Evolutionary conservation across 2,113 vertebrate genomes (phyloP), one percentile per base, ranked within the genome.

Genomic region (Proterorhinus semilunaris): DNA sequence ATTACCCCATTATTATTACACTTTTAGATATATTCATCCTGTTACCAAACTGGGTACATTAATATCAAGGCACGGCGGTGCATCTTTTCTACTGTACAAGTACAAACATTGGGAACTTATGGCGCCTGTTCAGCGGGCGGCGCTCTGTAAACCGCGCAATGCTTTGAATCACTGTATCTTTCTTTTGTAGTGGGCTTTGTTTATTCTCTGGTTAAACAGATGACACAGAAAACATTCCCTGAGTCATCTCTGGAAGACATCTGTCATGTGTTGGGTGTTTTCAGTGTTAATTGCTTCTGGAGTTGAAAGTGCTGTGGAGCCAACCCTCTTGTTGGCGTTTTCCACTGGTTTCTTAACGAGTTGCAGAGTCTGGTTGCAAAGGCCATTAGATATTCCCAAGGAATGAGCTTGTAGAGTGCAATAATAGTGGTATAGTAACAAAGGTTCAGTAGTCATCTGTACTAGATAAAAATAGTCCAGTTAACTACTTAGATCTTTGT

Each of bases 261-360:
- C 42, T 61, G 58, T 44, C 58, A n/a, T 45, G 13, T 61, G 58
- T 45, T 51, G 49, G 13, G 62, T 69, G 66, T 72, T 62, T 68
- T 54, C 73, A 66, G 46, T 45, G 52, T 78, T 85, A 85, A 88
- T 87, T 83, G 74, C 69, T 68, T 82, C 79, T 75, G 70, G 69
- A 83, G 71, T 78, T 83, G 16, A 85, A 87, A 82, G 82, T 66
- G 79, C 66, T 10, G 64, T 46, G 55, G 63, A 49, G 70, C 21
- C n/a, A 36, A 66, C 69, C 85, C 65, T 55, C 12, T 72, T 54
- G 79, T 68, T 78, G 76, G 85, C 68, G 44, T 50, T 71, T 74
- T 79, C 75, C 54, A 36, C 54, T 57, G 9, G 36, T 81, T 36
- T 36, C 69, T 11, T 82, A 75, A 83, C 80, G 74, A 80, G 61